Evolutionary conservation across 2,797 vertebrate species (phyloP).

Genomic region (Zalophus californianus): DNA sequence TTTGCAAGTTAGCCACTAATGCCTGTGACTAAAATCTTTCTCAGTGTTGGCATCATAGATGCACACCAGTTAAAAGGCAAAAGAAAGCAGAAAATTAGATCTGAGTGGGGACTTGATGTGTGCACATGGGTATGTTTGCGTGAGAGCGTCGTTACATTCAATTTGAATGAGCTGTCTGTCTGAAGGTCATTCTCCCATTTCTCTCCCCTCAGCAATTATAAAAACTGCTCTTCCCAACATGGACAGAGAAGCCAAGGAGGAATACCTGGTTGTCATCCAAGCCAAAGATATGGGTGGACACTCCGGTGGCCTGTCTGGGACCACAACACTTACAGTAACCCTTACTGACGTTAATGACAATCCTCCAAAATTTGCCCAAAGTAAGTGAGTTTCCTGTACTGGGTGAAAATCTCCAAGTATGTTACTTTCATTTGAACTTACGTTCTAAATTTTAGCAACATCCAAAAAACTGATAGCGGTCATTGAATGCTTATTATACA

Average conservation of each 20-base stretch:
- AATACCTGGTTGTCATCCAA: conserved; percentile 99
- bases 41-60: background rate
- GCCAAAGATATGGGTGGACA: conserved; percentile 99
- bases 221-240: conserved; percentile 98
- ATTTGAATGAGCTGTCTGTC: background rate
- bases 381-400: conserved; percentile 87
- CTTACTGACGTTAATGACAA: conserved; percentile 98
- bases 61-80: background rate
- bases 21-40: background rate
- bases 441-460: background rate
- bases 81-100: background rate
- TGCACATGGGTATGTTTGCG: background rate
- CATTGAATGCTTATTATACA: background rate
- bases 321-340: conserved; percentile 96
- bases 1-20: conserved; percentile 10
- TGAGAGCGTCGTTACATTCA: background rate
- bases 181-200: conserved; percentile 54
- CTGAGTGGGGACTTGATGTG: background rate
- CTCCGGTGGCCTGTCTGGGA: conserved; percentile 98
- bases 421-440: background rate
- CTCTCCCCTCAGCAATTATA: conserved; percentile 93
- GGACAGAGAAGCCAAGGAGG: conserved; percentile 99
- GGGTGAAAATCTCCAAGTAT: background rate
- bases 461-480: background rate
- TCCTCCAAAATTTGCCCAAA: conserved; percentile 98